Percentiles rank a stretch among this genome's conserved stretches.
Conservation (phyloP, 2,888 invertebrate species). For the Halictus quadricinctus region DNA sequence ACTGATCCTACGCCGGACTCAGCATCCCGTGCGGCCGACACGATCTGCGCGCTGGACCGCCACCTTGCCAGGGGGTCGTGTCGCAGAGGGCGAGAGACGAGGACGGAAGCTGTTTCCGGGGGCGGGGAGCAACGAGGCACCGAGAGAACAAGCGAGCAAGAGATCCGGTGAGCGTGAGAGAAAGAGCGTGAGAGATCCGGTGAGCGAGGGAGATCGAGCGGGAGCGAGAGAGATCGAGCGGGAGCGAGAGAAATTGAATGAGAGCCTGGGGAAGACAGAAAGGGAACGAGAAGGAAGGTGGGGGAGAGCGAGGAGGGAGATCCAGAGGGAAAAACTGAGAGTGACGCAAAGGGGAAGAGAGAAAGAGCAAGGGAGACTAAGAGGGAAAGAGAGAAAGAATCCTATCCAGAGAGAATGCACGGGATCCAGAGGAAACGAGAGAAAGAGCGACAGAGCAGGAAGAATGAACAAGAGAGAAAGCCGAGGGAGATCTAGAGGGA, state of each 20-base stretch:
- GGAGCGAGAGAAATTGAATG: no score
- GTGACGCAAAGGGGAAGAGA: no score
- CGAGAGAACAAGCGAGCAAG: not conserved
- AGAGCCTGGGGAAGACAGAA: no score
- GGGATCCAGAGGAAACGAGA: constrained; percentile 2
- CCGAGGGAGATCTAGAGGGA: not conserved
- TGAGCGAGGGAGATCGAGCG: not conserved
- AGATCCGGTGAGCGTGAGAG: not conserved
- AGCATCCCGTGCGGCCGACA: constrained; percentile 67
- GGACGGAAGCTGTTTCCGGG: constrained; percentile 14
- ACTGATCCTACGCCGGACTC: constrained; percentile 68
- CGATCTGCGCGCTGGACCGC: constrained; percentile 67
- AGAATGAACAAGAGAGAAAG: not conserved
- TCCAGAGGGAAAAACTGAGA: no score
- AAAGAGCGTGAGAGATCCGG: not conserved
- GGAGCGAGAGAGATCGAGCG: not conserved
- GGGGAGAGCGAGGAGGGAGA: no score
- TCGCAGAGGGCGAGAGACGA: constrained; percentile 44
- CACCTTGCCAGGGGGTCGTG: constrained; percentile 65
- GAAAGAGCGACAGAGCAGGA: not conserved
- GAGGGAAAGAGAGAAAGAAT: not conserved
- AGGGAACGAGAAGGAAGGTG: no score
- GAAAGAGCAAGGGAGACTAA: not conserved
- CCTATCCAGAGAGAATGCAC: not conserved
- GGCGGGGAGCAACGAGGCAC: not conserved